phyloP scores from a whole-genome alignment of 1,140 invertebrate species.

The Drosophila tsacasi region DNA sequence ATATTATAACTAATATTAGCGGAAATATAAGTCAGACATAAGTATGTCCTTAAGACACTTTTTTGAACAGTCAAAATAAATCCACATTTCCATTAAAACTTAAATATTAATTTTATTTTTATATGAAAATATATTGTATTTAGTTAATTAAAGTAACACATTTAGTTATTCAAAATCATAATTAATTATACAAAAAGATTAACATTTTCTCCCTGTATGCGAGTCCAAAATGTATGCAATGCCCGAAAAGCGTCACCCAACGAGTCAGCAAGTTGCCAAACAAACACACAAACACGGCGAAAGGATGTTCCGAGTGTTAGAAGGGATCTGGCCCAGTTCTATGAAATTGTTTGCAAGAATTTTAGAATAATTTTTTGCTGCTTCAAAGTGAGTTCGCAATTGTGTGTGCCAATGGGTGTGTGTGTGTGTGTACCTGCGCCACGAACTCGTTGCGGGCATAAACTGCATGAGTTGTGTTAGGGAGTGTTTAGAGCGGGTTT shows the following conservation, averaged over 20 bases:
- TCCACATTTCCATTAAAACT: neutral
- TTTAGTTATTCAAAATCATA: neutral
- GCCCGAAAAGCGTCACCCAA: slow-evolving; percentile 70
- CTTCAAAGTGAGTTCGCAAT: slow-evolving; percentile 47
- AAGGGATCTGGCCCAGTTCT: slow-evolving; percentile 42
- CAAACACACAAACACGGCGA: slow-evolving; percentile 39
- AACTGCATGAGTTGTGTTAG: slow-evolving; percentile 79
- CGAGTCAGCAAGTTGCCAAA: slow-evolving; percentile 74
- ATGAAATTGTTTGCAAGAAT: slow-evolving; percentile 78
- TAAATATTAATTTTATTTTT: neutral
- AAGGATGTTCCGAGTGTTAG: slow-evolving; percentile 32
- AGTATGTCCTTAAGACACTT: neutral
- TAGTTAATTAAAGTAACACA: neutral
- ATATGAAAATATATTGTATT: neutral
- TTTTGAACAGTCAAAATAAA: neutral
- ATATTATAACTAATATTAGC: neutral
- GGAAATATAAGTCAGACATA: neutral
- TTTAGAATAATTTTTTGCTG: slow-evolving; percentile 76
- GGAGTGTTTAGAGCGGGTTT: slow-evolving; percentile 79
- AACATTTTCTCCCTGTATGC: slow-evolving; percentile 10
- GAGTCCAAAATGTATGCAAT: slow-evolving; percentile 75
- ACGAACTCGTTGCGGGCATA: slow-evolving; percentile 57
- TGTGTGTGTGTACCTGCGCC: slow-evolving; percentile 33
- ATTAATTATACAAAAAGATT: neutral
- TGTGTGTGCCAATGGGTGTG: slow-evolving; percentile 25